A percentile compares a stretch with the other conserved stretches of the same genome.
phyloP scores from a whole-genome alignment of 2,113 vertebrate species.

The Chrysemys picta region DNA sequence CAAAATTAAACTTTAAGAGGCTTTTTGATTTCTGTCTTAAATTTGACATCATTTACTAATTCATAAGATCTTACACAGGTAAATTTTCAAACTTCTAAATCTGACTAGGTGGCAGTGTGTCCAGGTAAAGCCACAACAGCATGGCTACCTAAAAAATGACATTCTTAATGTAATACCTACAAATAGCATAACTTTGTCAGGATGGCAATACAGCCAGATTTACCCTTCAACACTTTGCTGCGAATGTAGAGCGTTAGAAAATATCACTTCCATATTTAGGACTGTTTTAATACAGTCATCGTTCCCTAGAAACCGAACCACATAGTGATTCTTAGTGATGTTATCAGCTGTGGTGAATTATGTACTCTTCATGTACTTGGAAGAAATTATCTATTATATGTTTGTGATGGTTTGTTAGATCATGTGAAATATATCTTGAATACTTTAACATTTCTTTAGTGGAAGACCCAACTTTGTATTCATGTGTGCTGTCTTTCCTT shows the following conservation, averaged over 20 bases:
- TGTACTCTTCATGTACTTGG: background rate
- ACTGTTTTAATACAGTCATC: background rate
- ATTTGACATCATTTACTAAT: background rate
- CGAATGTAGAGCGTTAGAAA: background rate
- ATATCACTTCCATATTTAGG: background rate
- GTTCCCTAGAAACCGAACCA: accelerated
- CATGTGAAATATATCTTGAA: background rate
- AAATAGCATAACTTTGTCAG: background rate
- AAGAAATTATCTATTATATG: background rate
- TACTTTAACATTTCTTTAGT: background rate
- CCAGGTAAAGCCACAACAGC: background rate
- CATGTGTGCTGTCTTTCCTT: background rate
- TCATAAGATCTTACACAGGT: background rate
- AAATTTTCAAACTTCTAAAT: background rate
- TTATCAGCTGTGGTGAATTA: background rate
- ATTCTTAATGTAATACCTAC: background rate
- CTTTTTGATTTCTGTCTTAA: background rate
- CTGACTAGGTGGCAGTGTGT: background rate
- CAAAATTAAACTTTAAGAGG: background rate
- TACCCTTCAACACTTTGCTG: background rate
- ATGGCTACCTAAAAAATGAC: background rate
- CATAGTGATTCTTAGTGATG: accelerated
- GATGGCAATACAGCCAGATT: background rate
- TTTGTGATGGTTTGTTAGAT: background rate
- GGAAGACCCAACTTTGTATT: background rate